Conservation (phyloP, 2,113 vertebrate species). For the Amazona guildingii region DNA sequence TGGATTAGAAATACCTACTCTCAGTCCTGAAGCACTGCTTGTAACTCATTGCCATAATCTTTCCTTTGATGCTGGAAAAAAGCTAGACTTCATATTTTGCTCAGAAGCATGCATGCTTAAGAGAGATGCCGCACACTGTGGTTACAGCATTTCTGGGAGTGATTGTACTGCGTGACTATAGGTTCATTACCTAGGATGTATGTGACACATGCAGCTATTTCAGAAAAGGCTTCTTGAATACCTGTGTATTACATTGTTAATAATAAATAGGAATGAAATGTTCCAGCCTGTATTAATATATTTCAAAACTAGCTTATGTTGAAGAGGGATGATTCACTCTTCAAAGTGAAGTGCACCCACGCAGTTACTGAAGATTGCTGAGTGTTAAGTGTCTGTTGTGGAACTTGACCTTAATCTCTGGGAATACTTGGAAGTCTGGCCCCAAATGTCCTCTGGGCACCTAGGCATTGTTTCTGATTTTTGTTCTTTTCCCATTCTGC, state of each 20-base stretch:
- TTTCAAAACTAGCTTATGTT: background rate
- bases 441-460: background rate
- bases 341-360: background rate
- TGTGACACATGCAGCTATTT: background rate
- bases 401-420: background rate
- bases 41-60: background rate
- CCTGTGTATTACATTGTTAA: background rate
- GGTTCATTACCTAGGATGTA: background rate
- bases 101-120: rapidly evolving
- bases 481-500: background rate
- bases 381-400: background rate
- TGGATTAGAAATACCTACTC: background rate
- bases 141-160: background rate
- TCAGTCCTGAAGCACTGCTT: background rate
- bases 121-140: background rate
- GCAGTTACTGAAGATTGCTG: background rate
- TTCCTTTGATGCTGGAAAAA: background rate
- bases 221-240: background rate
- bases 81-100: background rate
- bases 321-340: background rate
- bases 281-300: background rate
- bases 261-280: background rate
- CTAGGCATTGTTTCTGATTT: background rate
- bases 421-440: background rate
- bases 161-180: background rate